Base-by-base conservation (phyloP, 2,888 invertebrate genomes). In the Arge pagana region DNA sequence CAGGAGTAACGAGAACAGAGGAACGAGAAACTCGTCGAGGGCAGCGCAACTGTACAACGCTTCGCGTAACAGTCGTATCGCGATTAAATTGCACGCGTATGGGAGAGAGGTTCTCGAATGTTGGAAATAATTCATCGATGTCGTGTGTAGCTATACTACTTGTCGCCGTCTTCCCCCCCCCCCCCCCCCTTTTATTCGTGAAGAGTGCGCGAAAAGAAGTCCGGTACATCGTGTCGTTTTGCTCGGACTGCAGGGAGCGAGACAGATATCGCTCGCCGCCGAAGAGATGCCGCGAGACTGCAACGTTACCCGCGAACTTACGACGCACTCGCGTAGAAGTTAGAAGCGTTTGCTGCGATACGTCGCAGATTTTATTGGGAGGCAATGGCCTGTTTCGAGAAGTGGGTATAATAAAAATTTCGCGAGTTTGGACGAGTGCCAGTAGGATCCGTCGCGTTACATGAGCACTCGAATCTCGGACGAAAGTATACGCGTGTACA, bases 381-480 rank as follows among this genome's bases (percentile, higher is more conserved):
- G 45, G 33, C 21, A 35, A 45, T 45, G 23, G 45, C 18, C 33
- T 35, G 33, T 33, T 45, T 23, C 23, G 33, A 33, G 33, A 35
- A 23, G 33, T 45, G 23, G 33, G 33, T 13, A 45, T 45, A 19
- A 35, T 45, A 45, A 45, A 45, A 45, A 45, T 45, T 45, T 45
- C 33, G 35, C 35, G 35, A 21, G 10, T 21, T 45, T 45, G 45
- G 45, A 45, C 31, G 19, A 13, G 33, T 45, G 45, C 45, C 45
- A 45, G 23, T 19, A 21, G 33, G 15, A n/a, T 19, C 4, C 7
- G 7, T 11, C 30, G 23, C 33, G 28, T 31, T 45, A 45, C 42
- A 42, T 31, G 42, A 42, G 10, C 30, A 42, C 42, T 42, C 18
- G 11, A 31, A 15, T n/a, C 18, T 42, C 42, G 33, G 45, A 35